A percentile compares a stretch with the other conserved stretches of the same genome.
Conservation (phyloP, 2,797 vertebrate species). For the Numenius phaeopus region DNA sequence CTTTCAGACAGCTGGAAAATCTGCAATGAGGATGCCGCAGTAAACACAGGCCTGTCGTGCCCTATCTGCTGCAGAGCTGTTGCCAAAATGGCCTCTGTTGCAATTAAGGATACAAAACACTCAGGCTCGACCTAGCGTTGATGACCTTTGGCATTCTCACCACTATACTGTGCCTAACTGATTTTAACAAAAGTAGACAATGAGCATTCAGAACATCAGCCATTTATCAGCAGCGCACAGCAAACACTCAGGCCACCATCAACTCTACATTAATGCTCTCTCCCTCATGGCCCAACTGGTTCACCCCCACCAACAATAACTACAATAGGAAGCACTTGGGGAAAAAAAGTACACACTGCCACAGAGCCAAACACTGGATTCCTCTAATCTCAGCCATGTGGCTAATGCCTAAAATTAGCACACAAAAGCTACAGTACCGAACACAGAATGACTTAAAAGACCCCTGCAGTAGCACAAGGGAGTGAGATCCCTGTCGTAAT, state of each 20-base stretch:
- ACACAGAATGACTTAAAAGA: not conserved
- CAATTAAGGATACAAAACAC: not conserved
- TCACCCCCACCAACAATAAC: not conserved
- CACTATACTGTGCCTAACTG: not conserved
- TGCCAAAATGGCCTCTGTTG: not conserved
- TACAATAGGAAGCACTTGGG: not conserved
- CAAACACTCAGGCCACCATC: not conserved
- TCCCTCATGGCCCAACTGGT: not conserved
- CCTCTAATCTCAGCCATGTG: not conserved
- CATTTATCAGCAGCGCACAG: not conserved
- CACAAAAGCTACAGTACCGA: rapidly evolving
- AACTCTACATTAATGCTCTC: not conserved
- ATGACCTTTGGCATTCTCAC: slow-evolving; percentile 3
- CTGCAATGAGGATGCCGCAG: not conserved
- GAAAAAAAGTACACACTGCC: rapidly evolving
- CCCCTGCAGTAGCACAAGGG: not conserved
- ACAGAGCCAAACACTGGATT: not conserved
- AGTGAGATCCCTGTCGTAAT: not conserved
- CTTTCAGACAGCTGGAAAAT: not conserved
- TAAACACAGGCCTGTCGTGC: not conserved
- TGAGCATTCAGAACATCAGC: rapidly evolving
- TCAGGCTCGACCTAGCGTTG: not conserved
- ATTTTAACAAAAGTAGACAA: not conserved
- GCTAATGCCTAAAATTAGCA: not conserved
- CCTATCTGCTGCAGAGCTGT: not conserved